Evolutionary conservation across 2,797 vertebrate genomes (phyloP).

Genomic region (Rhadinocentrus ornatus): DNA sequence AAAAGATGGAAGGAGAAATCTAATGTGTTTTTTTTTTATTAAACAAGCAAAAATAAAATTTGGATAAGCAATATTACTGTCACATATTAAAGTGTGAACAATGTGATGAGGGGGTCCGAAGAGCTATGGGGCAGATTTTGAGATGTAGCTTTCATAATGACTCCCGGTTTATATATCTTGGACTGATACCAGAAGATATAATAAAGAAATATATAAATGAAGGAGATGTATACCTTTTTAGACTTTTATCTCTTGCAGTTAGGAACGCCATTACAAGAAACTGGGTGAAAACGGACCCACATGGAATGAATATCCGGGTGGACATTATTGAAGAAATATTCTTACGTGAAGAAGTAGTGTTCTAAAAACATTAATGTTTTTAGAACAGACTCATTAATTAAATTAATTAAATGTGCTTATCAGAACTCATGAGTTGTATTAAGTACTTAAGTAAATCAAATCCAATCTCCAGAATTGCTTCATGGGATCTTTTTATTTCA

Average conservation of each 20-base stretch:
- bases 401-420: constrained; percentile 39
- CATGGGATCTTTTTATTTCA: constrained; percentile 28
- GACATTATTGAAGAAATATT: background rate
- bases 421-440: constrained; percentile 24
- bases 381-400: constrained; percentile 44
- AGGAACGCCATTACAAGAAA: background rate
- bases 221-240: background rate
- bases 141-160: background rate
- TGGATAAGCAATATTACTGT: background rate
- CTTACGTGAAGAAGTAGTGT: background rate
- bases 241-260: background rate
- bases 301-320: background rate
- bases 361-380: constrained; percentile 31
- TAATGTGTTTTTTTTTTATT: background rate
- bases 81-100: background rate
- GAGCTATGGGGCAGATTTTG: background rate
- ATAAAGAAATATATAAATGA: background rate
- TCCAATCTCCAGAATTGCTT: constrained; percentile 31
- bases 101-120: background rate
- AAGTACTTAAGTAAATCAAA: constrained; percentile 46
- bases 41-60: background rate
- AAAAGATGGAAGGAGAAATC: background rate
- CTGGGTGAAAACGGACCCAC: background rate
- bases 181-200: background rate
- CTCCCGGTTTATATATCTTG: background rate